These are phyloP conservation scores for Crotalus helleri DNA, from an alignment of 2,113 vertebrate species.

Conservation along the genomic window DNA sequence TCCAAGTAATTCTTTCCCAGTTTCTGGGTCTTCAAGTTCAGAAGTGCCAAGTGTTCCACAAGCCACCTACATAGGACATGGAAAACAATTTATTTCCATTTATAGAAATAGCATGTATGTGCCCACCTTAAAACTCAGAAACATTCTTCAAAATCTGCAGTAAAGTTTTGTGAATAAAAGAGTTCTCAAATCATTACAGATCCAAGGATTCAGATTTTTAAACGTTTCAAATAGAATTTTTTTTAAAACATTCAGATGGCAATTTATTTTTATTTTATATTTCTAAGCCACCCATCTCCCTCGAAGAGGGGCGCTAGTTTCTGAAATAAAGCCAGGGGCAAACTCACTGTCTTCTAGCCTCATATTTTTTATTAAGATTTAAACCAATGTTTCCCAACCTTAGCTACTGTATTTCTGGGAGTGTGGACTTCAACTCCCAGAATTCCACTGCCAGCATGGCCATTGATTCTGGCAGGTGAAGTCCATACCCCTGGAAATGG, in stretches of 20 bases:
- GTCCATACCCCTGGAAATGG: neutral
- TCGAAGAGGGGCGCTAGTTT: neutral
- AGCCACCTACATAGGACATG: slow-evolving; percentile 66
- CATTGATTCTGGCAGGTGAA: neutral
- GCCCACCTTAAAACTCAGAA: neutral
- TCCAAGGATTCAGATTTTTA: neutral
- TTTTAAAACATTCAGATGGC: neutral
- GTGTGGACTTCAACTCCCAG: neutral
- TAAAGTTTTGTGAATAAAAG: neutral
- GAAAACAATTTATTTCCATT: neutral
- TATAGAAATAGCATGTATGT: neutral
- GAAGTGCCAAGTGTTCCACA: slow-evolving; percentile 72
- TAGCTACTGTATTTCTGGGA: neutral
- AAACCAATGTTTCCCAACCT: neutral
- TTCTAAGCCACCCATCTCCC: neutral
- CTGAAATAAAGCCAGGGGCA: neutral
- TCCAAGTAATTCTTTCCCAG: slow-evolving; percentile 80
- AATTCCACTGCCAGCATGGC: neutral
- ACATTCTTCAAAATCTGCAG: neutral
- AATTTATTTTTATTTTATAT: neutral
- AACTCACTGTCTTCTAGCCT: neutral
- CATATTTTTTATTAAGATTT: neutral
- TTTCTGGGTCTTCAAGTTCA: slow-evolving; percentile 72
- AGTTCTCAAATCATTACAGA: neutral
- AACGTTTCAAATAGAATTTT: neutral